Conservation (phyloP, 2,113 vertebrate genomes). For the Rhinoderma darwinii region DNA sequence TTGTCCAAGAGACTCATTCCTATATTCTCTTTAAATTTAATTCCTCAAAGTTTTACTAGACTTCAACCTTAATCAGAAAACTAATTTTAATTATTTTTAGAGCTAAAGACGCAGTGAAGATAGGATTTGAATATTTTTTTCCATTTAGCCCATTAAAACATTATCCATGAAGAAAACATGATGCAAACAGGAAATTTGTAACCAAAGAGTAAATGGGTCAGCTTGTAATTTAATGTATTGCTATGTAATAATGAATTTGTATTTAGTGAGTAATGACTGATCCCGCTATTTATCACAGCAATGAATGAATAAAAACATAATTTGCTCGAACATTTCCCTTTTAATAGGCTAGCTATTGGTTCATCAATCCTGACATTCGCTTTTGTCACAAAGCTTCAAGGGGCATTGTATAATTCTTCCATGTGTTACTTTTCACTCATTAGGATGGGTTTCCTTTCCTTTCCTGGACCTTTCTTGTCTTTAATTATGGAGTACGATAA, state of each 20-base stretch:
- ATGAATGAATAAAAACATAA: not conserved
- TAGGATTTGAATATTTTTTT: no score
- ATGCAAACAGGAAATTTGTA: not conserved
- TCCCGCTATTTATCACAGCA: slow-evolving; percentile 2
- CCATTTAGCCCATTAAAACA: not conserved
- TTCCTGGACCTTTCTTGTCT: not conserved
- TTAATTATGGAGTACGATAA: slow-evolving; percentile 24
- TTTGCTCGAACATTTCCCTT: not conserved
- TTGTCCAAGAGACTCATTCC: no score
- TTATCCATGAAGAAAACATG: not conserved
- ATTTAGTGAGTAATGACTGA: not conserved
- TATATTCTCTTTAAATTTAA: no score
- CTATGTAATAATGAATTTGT: not conserved
- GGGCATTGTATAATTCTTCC: not conserved
- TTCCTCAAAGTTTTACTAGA: no score
- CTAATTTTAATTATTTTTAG: no score
- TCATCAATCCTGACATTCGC: slow-evolving; percentile 8
- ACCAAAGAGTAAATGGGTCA: not conserved
- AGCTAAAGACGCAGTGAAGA: no score
- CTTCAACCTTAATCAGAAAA: no score
- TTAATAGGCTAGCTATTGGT: not conserved
- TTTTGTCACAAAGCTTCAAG: not conserved
- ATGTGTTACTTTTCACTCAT: slow-evolving; percentile 4
- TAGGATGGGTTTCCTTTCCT: slow-evolving; percentile 14
- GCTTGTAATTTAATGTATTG: not conserved